Base-by-base conservation (phyloP, 2,113 vertebrate species). In the Cheirogaleus medius region DNA sequence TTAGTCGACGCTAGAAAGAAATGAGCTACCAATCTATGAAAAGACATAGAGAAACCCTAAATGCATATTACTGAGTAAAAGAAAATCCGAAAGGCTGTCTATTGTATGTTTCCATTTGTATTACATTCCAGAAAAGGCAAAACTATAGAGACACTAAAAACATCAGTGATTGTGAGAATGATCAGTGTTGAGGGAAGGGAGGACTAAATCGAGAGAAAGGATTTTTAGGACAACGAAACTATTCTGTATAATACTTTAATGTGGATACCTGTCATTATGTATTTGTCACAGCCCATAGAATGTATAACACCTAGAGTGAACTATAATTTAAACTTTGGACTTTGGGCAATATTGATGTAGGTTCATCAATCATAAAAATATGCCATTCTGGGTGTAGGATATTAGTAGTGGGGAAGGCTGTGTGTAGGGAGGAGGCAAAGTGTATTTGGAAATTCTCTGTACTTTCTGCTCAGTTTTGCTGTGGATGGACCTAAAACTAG, bases 391-490 rank as follows among this genome's bases (percentile, higher is more conserved):
- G 11, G 11, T 49, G 12, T 7, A 34, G 0, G 23, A 8, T 63
- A 4, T 32, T 32, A 4, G 5, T 14, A 18, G 0, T 17, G 4
- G 5, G 3, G 6, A 37, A 47, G 25, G 2, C 4, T 29, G 9
- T 64, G 29, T 39, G 2, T 6, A 15, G 29, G 21, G 6, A 12
- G 39, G 9, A 34, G 2, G 5, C 12, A 44, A 23, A 39, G 2
- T 27, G 6, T 82, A 20, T 20, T 15, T 21, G 15, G 7, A 2
- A 80, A 32, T 49, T 39, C 1, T 54, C 37, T 42, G 6, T n/a
- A n/a, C 4, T 60, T 88, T 76, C 34, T 58, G 73, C 37, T 74
- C 7, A 42, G 1, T 68, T 94, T 71, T 83, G 3, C 39, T 88
- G 9, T 76, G 18, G 29, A 23, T 54, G n/a, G 3, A 44, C 8